Evolutionary conservation across 2,113 vertebrate genomes (phyloP).

Genomic region (Lucifuga dentata): DNA sequence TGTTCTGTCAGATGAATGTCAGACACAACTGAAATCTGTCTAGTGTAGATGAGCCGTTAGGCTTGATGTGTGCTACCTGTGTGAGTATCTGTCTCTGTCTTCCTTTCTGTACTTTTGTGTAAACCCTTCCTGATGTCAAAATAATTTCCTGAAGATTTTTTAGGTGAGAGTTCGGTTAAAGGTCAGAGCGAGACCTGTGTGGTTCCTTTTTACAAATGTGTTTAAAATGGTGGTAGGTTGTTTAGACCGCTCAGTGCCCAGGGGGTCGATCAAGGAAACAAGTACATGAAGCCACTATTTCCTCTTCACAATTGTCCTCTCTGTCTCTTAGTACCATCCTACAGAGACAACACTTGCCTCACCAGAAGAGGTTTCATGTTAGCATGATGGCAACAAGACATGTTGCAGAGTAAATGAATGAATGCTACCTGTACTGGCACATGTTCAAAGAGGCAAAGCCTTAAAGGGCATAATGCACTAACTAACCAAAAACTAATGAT

Average conservation of each 20-base stretch:
- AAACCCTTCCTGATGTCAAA: conserved; percentile 8
- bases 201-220: neutral
- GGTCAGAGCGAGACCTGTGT: conserved; percentile 11
- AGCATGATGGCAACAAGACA: neutral
- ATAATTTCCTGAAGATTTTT: neutral
- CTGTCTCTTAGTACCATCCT: neutral
- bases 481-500: conserved; percentile 42
- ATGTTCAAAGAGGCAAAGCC: conserved; percentile 27
- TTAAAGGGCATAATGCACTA: conserved; percentile 18
- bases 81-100: neutral
- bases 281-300: conserved; percentile 7
- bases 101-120: too few relatives aligned
- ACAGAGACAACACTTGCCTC: neutral
- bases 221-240: conserved; percentile 11
- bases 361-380: neutral
- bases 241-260: neutral
- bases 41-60: neutral
- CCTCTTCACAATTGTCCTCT: neutral
- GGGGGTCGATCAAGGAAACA: conserved; percentile 35
- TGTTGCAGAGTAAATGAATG: neutral
- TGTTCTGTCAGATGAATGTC: too few relatives aligned
- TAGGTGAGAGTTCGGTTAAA: conserved; percentile 41
- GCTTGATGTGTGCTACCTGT: neutral
- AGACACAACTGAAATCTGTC: too few relatives aligned
- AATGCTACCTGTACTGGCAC: conserved; percentile 4